Base-by-base conservation (phyloP, 2,888 invertebrate species). In the Protophormia terraenovae region DNA sequence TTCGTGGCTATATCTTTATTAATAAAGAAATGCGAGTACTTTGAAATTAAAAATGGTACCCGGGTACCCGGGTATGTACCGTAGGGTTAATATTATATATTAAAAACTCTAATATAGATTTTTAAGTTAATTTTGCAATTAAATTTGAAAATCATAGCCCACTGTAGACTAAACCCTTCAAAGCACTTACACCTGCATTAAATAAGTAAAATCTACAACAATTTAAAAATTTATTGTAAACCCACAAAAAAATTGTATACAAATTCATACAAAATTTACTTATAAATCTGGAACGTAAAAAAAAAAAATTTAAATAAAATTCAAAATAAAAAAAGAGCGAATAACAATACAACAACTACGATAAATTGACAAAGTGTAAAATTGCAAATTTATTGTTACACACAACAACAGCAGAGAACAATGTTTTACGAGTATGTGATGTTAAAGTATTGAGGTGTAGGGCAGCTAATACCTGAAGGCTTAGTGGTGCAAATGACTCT, bases 341-440 rank as follows among this genome's bases (percentile, higher is more conserved):
- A 12, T 0, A 50, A 66, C 22, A 24, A 29, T n/a, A n/a, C n/a
- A 45, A 67, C 45, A 62, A 19, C 19, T 12, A 53, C 16, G n/a
- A 58, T 73, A 45, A 58, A 80, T 77, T 81, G 84, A 50, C 67
- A 77, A 81, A 67, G 76, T 84, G 76, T 77, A 81, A 84, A 84
- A 84, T 81, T 77, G 76, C 72, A 84, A 80, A 84, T 81, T 81
- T 84, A 81, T 67, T 77, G 53, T 67, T 62, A 60, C 32, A 60
- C 67, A 67, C 50, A 66, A 66, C 19, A 66, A 64, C 29, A 53
- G 2, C 69, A 47, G 27, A n/a, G 1, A 47, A 14, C 10, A 27
- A 10, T 58, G 10, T 64, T 55, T 45, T 16, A 24, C 3, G 14
- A 53, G 35, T 47, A 58, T 24, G 2, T 47, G 16, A 7, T 10